Evolutionary conservation across 2,797 vertebrate genomes (phyloP).

Genomic region (Aldrovandia affinis): DNA sequence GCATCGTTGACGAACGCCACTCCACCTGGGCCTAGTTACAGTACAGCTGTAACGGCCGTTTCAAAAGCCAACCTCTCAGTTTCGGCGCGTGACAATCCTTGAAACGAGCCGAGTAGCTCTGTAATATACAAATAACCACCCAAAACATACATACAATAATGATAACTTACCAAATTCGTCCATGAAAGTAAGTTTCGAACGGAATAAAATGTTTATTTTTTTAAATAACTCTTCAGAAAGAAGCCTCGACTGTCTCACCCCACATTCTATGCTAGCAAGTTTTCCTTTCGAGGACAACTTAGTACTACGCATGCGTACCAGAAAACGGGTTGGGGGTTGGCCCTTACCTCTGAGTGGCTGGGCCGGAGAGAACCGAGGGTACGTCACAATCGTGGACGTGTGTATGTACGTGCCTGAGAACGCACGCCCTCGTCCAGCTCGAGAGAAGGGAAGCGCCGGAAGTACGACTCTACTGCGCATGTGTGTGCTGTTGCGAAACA

Average conservation of each 20-base stretch:
- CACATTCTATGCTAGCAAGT: conserved; percentile 32
- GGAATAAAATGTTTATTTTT: conserved; percentile 8
- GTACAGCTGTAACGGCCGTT: neutral
- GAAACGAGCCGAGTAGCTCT: neutral
- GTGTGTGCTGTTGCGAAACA: too few species aligned
- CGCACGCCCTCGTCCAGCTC: too few species aligned
- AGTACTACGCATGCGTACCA: conserved; percentile 25
- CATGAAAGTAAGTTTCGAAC: conserved; percentile 29
- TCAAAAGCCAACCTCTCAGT: neutral
- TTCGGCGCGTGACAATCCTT: conserved; percentile 6
- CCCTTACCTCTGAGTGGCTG: too few species aligned
- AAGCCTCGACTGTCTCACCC: conserved; percentile 9
- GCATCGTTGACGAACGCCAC: neutral
- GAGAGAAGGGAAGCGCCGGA: too few species aligned
- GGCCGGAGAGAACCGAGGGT: too few species aligned
- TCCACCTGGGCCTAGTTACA: neutral
- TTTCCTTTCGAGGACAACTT: conserved; percentile 7
- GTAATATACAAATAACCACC: neutral
- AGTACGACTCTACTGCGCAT: too few species aligned
- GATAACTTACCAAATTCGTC: conserved; percentile 32
- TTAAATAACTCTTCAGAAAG: neutral
- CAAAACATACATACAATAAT: neutral
- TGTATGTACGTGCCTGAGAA: too few species aligned
- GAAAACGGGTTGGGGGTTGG: too few species aligned
- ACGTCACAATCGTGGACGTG: too few species aligned